Evolutionary conservation across 1,140 invertebrate genomes (phyloP).

Genomic region (Asbolus verrucosus): DNA sequence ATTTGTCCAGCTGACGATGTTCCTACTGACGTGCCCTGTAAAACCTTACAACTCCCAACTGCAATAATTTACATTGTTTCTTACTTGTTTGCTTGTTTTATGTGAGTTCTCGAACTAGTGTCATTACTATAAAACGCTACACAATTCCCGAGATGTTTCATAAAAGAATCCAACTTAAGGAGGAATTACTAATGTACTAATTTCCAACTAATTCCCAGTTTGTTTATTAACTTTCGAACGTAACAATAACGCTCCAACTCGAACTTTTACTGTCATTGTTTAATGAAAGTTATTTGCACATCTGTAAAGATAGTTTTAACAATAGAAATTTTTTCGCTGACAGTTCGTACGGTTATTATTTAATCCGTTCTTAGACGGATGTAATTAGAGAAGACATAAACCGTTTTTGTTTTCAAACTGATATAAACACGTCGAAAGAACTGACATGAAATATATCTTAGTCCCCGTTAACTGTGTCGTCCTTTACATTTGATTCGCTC

Average conservation of each 20-base stretch:
- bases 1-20: slow-evolving; percentile 43
- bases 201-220: slow-evolving; percentile 21
- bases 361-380: too few species aligned
- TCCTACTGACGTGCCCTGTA: slow-evolving; percentile 33
- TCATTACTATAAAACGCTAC: slow-evolving; percentile 31
- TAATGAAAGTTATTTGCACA: not conserved
- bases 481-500: too few species aligned
- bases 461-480: too few species aligned
- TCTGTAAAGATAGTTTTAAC: too few species aligned
- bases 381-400: too few species aligned
- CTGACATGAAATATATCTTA: too few species aligned
- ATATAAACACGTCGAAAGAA: too few species aligned
- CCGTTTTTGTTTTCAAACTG: too few species aligned
- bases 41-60: slow-evolving; percentile 41
- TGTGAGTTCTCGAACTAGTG: slow-evolving; percentile 35
- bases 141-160: slow-evolving; percentile 21
- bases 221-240: slow-evolving; percentile 22
- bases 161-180: slow-evolving; percentile 7
- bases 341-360: too few species aligned
- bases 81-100: slow-evolving; percentile 40
- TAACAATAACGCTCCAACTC: not conserved
- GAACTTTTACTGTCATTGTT: not conserved
- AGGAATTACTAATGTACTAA: slow-evolving; percentile 24
- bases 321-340: too few species aligned
- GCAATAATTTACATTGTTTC: slow-evolving; percentile 46